These are phyloP conservation scores for Ennomos quercinarius DNA, from an alignment of 2,888 invertebrate species.

Conservation along the genomic window DNA sequence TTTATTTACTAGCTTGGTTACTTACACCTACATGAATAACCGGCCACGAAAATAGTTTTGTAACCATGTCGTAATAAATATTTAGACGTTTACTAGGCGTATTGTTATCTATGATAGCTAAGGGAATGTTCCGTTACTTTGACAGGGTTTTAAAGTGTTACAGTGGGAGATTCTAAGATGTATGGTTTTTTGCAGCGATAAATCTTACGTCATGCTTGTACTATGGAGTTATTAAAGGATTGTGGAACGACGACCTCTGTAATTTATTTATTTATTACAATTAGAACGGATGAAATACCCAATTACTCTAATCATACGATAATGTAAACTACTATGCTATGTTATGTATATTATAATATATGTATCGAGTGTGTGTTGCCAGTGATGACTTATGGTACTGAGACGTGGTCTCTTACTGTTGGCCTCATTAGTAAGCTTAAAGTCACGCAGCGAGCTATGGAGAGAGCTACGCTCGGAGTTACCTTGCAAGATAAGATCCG, in stretches of 20 bases:
- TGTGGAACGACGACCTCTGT: constrained; percentile 17
- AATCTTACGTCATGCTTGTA: constrained; percentile 20
- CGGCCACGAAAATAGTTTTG: background rate
- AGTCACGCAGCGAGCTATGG: too few relatives aligned
- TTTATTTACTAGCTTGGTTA: constrained; percentile 14
- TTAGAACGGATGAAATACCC: too few relatives aligned
- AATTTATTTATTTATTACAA: too few relatives aligned
- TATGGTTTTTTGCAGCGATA: constrained; percentile 16
- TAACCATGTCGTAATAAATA: constrained; percentile 12
- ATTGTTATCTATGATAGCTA: background rate
- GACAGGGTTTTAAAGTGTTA: constrained; percentile 8
- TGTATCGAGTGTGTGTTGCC: too few relatives aligned
- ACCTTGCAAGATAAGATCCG: too few relatives aligned
- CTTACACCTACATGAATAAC: constrained; percentile 10
- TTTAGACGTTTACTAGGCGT: background rate
- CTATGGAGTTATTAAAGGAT: constrained; percentile 10
- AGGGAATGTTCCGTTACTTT: background rate
- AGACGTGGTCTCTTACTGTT: too few relatives aligned
- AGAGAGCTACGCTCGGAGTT: too few relatives aligned
- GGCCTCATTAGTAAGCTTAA: too few relatives aligned
- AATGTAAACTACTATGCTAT: too few relatives aligned
- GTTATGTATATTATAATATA: too few relatives aligned
- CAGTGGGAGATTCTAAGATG: background rate
- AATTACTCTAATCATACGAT: too few relatives aligned
- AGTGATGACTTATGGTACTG: too few relatives aligned